Conservation (phyloP, 2,113 vertebrate species). For the Taurulus bubalis region DNA sequence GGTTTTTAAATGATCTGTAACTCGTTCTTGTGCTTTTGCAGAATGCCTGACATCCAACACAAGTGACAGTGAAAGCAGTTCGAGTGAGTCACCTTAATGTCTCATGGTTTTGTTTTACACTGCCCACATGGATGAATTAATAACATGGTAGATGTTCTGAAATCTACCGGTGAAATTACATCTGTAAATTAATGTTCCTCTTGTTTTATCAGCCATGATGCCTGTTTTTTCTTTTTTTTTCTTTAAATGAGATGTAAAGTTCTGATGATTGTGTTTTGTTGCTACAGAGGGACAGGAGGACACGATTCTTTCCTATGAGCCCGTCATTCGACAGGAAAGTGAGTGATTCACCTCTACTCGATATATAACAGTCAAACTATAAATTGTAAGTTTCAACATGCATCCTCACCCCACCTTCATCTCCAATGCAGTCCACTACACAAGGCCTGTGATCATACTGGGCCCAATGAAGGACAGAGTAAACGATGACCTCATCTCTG, state of each 20-base stretch:
- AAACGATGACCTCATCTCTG: constrained; percentile 98
- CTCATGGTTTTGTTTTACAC: constrained; percentile 38
- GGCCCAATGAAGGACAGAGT: constrained; percentile 97
- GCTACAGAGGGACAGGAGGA: constrained; percentile 97
- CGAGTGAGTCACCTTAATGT: constrained; percentile 90
- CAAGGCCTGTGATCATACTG: constrained; percentile 97
- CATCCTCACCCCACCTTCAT: constrained; percentile 1
- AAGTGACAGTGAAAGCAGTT: constrained; percentile 99
- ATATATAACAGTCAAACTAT: neutral
- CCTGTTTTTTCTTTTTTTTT: neutral
- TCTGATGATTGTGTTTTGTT: neutral
- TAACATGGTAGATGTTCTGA: constrained; percentile 22
- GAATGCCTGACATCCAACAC: constrained; percentile 99
- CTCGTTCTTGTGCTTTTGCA: constrained; percentile 79
- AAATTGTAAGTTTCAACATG: neutral
- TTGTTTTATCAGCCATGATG: neutral
- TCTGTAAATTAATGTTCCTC: constrained; percentile 20
- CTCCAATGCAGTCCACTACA: constrained; percentile 90
- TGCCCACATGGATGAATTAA: constrained; percentile 51
- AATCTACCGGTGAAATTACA: constrained; percentile 38
- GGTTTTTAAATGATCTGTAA: constrained; percentile 42
- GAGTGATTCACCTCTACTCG: constrained; percentile 76
- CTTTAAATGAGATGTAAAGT: neutral
- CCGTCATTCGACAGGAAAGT: constrained; percentile 98
- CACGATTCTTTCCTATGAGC: constrained; percentile 96